Base-by-base conservation (phyloP, 2,797 vertebrate species). In the Syndactyla subalaris region DNA sequence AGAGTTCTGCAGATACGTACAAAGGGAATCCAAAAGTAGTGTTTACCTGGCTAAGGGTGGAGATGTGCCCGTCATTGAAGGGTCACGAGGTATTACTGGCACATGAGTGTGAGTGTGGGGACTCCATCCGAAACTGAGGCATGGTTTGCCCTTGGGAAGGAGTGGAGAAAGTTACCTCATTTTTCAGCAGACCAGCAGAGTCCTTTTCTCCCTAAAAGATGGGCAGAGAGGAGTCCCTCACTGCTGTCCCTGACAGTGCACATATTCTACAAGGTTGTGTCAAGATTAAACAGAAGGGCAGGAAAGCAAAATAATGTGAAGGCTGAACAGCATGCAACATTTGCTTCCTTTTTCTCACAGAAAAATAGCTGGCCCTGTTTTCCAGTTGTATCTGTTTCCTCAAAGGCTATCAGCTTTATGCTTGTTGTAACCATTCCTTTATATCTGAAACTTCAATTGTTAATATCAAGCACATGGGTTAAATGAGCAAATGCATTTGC, bases 381-480 rank as follows among this genome's bases (percentile, higher is more conserved):
- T 88, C 91, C 91, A 88, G 84, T 65, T 96, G 92, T 55, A 85
- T 90, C 66, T 91, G 78, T 95, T 97, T 88, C 86, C 94, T 94
- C 87, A 83, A 93, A 95, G 55, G 45, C 51, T 95, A 93, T 90
- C 89, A 96, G 94, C 54, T 92, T 86, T 94, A 92, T 89, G 70
- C 87, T 92, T 88, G 49, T 96, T 96, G 82, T 93, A 96, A 89
- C 43, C 46, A 67, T 61, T 83, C 57, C 43, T 73, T 84, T 45
- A 67, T 79, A 89, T 93, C 57, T 74, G 84, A 97, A 96, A 93
- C 66, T 88, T 89, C 49, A 95, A 87, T 32, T 88, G 94, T 97
- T 97, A 97, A 97, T 95, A 95, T 87, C 66, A 91, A 97, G 63
- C 72, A 75, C 49, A 79, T 81, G 88, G 93, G 87, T 96, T 97